Conservation (phyloP, 2,797 vertebrate species). For the Chloroceryle inda region DNA sequence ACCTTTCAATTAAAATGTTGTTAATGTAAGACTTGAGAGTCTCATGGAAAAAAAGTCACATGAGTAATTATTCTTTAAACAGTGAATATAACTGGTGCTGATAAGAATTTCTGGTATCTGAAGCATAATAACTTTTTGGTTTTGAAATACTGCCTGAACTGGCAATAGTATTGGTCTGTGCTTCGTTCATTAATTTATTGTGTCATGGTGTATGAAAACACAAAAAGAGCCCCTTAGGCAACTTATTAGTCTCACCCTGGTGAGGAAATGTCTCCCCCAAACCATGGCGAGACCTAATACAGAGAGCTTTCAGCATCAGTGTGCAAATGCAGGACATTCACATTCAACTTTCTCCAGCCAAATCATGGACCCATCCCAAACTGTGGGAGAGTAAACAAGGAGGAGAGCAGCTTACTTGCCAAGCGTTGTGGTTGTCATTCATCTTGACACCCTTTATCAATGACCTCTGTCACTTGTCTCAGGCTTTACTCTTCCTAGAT, state of each 20-base stretch:
- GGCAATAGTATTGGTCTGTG: neutral
- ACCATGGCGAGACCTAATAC: neutral
- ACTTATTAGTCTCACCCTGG: neutral
- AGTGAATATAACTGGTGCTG: neutral
- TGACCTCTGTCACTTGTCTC: neutral
- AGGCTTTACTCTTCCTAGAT: neutral
- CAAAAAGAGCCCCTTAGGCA: neutral
- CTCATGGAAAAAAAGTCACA: neutral
- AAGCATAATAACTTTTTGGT: neutral
- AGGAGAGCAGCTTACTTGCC: neutral
- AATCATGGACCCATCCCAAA: neutral
- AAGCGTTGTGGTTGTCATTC: neutral
- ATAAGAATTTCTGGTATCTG: neutral
- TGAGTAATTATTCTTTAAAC: neutral
- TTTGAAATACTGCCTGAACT: neutral
- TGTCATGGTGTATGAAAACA: neutral
- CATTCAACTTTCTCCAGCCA: neutral
- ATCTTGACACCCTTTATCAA: neutral
- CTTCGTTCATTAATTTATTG: constrained; percentile 6
- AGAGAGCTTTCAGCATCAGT: neutral
- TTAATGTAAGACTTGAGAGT: neutral
- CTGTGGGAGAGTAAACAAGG: neutral
- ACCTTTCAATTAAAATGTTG: neutral
- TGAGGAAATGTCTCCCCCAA: neutral
- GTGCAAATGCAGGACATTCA: neutral